A percentile compares a stretch with the other conserved stretches of the same genome.
These are phyloP conservation scores for Kradibia gibbosae DNA, from an alignment of 1,140 invertebrate genomes.

Conservation along the genomic window DNA sequence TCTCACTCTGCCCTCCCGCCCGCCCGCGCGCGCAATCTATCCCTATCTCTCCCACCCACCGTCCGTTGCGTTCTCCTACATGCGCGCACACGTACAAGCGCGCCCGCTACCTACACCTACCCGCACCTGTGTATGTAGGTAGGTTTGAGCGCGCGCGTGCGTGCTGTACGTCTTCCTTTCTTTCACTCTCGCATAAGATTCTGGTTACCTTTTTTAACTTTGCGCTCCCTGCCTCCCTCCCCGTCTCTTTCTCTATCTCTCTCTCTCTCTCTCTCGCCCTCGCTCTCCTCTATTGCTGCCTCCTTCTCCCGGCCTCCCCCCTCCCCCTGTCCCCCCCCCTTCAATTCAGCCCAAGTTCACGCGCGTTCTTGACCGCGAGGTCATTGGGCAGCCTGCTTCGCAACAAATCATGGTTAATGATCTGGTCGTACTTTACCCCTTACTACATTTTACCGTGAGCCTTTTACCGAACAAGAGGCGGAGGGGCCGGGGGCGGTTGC, in stretches of 20 bases:
- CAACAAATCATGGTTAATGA: conserved; percentile 75
- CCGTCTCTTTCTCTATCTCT: background rate
- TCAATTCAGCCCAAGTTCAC: conserved; percentile 55
- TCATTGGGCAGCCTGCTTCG: conserved; percentile 72
- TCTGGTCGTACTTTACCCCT: conserved; percentile 66
- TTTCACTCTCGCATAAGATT: conserved; percentile 14
- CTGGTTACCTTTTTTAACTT: background rate
- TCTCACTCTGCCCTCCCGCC: conserved; percentile 45
- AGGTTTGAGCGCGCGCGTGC: too few species aligned
- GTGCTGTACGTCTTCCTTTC: too few species aligned
- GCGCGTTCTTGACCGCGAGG: conserved; percentile 67
- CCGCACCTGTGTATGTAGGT: too few species aligned
- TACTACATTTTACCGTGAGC: conserved; percentile 44
- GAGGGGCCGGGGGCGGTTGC: background rate
- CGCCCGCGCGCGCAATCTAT: background rate
- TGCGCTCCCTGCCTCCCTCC: background rate
- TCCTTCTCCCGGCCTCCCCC: too few species aligned
- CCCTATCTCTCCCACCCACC: background rate
- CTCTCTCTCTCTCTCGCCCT: background rate
- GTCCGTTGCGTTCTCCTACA: too few species aligned
- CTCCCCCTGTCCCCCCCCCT: background rate
- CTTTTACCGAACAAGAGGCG: background rate
- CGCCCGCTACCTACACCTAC: too few species aligned
- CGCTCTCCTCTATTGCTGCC: background rate
- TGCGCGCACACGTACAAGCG: too few species aligned